Percentiles rank a stretch among this genome's conserved stretches.
Conservation (phyloP, 2,888 invertebrate species). For the Ecdyonurus torrentis region DNA sequence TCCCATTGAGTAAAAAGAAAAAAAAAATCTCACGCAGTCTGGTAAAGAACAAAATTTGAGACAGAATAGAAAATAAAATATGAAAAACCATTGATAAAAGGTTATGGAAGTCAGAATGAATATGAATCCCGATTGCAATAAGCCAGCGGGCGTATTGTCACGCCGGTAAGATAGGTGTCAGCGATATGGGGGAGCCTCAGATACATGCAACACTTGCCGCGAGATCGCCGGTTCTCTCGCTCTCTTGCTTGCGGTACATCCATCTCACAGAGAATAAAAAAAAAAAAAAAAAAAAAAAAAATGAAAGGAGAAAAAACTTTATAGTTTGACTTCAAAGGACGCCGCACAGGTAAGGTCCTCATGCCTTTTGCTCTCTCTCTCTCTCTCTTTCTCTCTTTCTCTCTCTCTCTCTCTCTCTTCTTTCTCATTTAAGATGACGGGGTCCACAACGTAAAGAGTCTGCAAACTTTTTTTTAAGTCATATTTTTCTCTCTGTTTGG, state of each 20-base stretch:
- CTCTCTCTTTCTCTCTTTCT: neutral
- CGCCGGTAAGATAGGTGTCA: neutral
- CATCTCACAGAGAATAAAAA: neutral
- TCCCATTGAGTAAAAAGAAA: neutral
- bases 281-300: constrained; percentile 3
- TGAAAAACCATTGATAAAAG: no score
- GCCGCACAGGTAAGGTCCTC: constrained; percentile 7
- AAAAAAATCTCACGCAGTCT: neutral
- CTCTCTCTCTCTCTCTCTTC: neutral
- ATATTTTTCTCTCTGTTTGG: no score
- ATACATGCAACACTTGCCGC: neutral
- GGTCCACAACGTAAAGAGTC: neutral
- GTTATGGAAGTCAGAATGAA: neutral
- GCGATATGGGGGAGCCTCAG: neutral
- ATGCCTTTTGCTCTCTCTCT: neutral
- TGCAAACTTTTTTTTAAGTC: neutral
- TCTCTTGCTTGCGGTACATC: neutral
- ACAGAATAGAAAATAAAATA: no score
- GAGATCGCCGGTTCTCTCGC: no score
- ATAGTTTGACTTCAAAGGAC: constrained; percentile 5
- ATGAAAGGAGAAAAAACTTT: constrained; percentile 2
- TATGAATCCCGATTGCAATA: neutral
- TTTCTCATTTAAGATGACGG: neutral
- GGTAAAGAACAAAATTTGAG: no score
- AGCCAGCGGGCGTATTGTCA: neutral